A percentile compares a stretch with the other conserved stretches of the same genome.
These are phyloP conservation scores for Micromys minutus DNA, from an alignment of 2,113 vertebrate species.

Conservation along the genomic window DNA sequence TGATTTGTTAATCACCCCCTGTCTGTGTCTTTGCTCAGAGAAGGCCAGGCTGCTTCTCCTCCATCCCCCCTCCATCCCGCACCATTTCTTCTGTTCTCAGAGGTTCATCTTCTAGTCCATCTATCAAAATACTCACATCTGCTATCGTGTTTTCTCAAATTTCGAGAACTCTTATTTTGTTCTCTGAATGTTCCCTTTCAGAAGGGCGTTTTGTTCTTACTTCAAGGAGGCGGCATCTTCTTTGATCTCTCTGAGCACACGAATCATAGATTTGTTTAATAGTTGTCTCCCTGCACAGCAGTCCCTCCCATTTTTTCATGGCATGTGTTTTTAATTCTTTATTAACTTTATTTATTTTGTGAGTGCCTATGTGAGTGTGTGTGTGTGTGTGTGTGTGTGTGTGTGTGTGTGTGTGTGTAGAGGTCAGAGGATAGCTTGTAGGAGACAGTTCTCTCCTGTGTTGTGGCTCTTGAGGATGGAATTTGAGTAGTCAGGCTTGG, in stretches of 20 bases:
- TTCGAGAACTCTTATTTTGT: constrained; percentile 24
- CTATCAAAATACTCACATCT: not conserved
- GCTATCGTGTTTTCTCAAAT: not conserved
- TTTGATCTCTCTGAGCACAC: not conserved
- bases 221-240: not conserved
- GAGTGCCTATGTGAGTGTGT: not conserved
- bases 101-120: not conserved
- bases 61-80: not conserved
- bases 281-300: not conserved
- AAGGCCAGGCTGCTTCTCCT: not conserved
- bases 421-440: not conserved
- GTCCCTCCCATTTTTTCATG: not conserved
- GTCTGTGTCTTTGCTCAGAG: not conserved
- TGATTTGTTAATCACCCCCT: not conserved
- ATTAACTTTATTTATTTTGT: not conserved
- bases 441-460: not conserved
- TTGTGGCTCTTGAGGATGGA: not conserved
- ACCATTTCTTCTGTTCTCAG: not conserved
- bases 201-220: not conserved
- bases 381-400: not conserved
- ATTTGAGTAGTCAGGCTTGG: not conserved
- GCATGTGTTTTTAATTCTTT: not conserved
- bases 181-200: constrained; percentile 9
- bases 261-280: not conserved
- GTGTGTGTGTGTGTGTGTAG: not conserved